Percentiles rank a stretch among this genome's conserved stretches.
phyloP scores from a whole-genome alignment of 2,888 invertebrate species.

The Harmothoe impar region DNA sequence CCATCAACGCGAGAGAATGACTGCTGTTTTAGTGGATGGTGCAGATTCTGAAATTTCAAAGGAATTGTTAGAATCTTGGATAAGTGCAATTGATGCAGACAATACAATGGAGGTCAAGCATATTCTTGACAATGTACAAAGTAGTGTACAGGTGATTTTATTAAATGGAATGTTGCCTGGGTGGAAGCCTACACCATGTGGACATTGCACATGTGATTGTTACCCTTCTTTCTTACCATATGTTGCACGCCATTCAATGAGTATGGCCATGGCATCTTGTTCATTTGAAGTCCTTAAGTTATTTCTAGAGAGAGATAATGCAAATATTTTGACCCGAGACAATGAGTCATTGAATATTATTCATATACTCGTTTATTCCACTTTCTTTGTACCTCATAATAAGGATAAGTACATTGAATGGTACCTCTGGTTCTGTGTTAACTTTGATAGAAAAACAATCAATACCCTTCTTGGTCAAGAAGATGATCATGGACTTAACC shows the following conservation, averaged over 20 bases:
- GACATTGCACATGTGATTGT: neutral
- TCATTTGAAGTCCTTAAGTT: neutral
- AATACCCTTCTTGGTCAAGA: neutral
- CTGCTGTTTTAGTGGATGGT: too few relatives aligned
- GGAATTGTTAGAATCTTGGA: too few relatives aligned
- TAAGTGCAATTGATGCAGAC: too few relatives aligned
- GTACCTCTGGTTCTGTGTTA: neutral
- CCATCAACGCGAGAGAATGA: too few relatives aligned
- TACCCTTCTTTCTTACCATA: neutral
- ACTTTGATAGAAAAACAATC: neutral
- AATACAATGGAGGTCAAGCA: too few relatives aligned
- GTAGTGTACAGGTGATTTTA: too few relatives aligned
- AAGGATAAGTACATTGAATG: neutral
- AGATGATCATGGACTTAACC: neutral
- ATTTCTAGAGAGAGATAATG: neutral
- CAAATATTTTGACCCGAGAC: neutral
- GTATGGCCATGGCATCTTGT: neutral
- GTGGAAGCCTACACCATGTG: neutral
- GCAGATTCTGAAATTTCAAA: too few relatives aligned
- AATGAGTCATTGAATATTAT: neutral
- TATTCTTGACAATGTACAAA: too few relatives aligned
- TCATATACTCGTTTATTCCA: neutral
- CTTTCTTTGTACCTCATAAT: neutral
- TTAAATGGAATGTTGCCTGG: neutral
- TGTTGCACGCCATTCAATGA: neutral